phyloP scores from a whole-genome alignment of 1,140 invertebrate genomes.

The Penaeus indicus region DNA sequence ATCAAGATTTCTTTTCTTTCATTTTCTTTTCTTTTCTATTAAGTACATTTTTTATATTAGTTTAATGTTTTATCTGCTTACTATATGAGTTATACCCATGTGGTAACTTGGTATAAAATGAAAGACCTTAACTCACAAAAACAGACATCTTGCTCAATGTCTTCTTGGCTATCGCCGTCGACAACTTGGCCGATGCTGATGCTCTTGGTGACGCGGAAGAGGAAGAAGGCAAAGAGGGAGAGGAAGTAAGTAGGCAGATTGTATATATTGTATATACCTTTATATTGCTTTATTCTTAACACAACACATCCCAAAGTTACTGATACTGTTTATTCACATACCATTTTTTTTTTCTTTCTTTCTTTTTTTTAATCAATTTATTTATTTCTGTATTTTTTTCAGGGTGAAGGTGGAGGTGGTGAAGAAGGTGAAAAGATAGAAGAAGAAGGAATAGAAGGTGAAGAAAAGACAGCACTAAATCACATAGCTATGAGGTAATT shows the following conservation, averaged over 20 bases:
- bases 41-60: too few species aligned
- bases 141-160: conserved; percentile 94
- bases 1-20: too few species aligned
- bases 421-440: conserved; percentile 35
- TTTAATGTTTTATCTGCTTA: too few species aligned
- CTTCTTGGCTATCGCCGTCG: conserved; percentile 99
- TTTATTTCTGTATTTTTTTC: not conserved
- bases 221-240: conserved; percentile 95
- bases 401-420: conserved; percentile 68
- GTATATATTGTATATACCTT: not conserved
- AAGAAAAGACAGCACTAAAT: conserved; percentile 67
- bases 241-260: conserved; percentile 75
- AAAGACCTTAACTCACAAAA: conserved; percentile 28
- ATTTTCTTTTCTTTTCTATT: too few species aligned
- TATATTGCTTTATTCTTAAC: conserved; percentile 6
- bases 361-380: not conserved
- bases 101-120: too few species aligned
- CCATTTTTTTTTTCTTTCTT: not conserved
- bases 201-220: conserved; percentile 99
- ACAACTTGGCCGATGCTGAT: conserved; percentile 99
- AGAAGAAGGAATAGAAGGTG: conserved; percentile 53
- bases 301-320: not conserved
- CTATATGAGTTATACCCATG: too few species aligned
- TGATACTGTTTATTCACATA: not conserved
- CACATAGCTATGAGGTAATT: conserved; percentile 76